A percentile compares a stretch with the other conserved stretches of the same genome.
Evolutionary conservation across 2,113 vertebrate species (phyloP).

Genomic region (Pogonocichla stellata): DNA sequence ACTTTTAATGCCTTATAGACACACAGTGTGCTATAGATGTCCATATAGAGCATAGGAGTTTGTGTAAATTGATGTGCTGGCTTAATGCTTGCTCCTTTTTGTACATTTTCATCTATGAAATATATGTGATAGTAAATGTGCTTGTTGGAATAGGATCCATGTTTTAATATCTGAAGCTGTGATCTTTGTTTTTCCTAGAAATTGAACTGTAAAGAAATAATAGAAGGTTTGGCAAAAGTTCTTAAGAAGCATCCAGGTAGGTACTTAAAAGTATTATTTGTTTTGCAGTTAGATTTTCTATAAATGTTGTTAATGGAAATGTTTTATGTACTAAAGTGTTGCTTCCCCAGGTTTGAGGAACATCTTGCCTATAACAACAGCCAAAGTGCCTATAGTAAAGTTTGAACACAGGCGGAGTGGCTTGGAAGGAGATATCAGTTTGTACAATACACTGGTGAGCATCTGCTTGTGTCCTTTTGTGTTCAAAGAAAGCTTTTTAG

Average conservation of each 20-base stretch:
- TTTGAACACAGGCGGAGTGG: slow-evolving; percentile 95
- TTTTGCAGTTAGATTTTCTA: neutral
- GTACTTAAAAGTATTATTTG: slow-evolving; percentile 12
- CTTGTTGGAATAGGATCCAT: neutral
- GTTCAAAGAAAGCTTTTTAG: neutral
- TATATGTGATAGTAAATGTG: neutral
- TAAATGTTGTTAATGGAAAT: slow-evolving; percentile 27
- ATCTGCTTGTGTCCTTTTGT: neutral
- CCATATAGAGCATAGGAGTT: neutral
- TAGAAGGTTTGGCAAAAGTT: slow-evolving; percentile 95
- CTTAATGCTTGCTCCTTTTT: neutral
- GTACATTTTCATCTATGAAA: neutral
- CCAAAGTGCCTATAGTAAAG: slow-evolving; percentile 99
- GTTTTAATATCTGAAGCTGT: neutral
- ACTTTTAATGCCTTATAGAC: neutral
- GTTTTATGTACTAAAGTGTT: slow-evolving; percentile 66
- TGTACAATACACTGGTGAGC: slow-evolving; percentile 97
- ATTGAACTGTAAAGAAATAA: slow-evolving; percentile 98
- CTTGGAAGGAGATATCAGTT: slow-evolving; percentile 96
- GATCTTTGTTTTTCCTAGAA: slow-evolving; percentile 79
- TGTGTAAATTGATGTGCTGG: neutral
- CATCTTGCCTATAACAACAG: slow-evolving; percentile 98
- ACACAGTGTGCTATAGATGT: neutral
- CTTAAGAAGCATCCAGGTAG: slow-evolving; percentile 96
- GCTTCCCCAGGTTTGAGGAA: slow-evolving; percentile 89